Evolutionary conservation across 2,113 vertebrate species (phyloP).

Genomic region (Malaclemys terrapin): DNA sequence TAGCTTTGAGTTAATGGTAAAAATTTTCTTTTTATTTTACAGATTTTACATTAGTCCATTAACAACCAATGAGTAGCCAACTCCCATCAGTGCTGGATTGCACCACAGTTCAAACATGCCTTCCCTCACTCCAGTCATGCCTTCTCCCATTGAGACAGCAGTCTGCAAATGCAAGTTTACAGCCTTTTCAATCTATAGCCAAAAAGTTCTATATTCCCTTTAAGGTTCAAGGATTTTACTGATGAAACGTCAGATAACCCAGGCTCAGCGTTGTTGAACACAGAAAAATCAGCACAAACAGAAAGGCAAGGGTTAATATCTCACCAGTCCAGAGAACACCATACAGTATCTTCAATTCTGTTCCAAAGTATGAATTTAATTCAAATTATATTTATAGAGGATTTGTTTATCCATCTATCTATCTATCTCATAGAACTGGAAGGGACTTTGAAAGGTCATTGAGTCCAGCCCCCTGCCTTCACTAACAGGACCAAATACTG

Average conservation of each 20-base stretch:
- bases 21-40: fast-evolving
- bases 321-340: neutral
- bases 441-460: too few species aligned
- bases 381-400: neutral
- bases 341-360: neutral
- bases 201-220: neutral
- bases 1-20: neutral
- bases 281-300: neutral
- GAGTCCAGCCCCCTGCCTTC: too few species aligned
- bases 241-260: neutral
- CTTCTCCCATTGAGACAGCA: neutral
- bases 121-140: neutral
- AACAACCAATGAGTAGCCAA: neutral
- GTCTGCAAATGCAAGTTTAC: neutral
- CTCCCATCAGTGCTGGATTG: neutral
- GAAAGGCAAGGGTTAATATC: neutral
- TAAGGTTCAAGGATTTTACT: neutral
- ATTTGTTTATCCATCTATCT: neutral
- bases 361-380: neutral
- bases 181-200: neutral
- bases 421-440: too few species aligned
- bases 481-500: too few species aligned
- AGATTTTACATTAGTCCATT: neutral
- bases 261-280: neutral
- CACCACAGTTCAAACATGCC: neutral